Evolutionary conservation across 2,113 vertebrate species (phyloP).

Genomic region (Erythrolamprus reginae): DNA sequence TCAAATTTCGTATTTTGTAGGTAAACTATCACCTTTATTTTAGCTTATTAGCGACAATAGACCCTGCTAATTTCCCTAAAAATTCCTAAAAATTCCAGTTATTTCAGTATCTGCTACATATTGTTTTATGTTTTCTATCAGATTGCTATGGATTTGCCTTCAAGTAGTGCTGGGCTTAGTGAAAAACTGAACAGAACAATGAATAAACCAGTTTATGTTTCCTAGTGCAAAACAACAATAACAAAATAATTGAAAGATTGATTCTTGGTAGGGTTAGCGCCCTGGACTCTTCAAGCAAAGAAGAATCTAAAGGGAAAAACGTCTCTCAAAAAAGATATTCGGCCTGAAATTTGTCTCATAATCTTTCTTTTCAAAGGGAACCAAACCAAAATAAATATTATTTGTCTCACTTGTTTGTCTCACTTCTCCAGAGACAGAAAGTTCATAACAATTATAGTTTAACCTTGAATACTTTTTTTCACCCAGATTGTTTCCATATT

Average conservation of each 20-base stretch:
- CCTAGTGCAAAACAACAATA: neutral
- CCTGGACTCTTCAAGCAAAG: neutral
- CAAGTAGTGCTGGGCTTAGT: neutral
- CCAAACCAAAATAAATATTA: neutral
- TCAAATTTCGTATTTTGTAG: neutral
- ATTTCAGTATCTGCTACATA: neutral
- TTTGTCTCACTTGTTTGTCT: no score
- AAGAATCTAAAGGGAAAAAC: neutral
- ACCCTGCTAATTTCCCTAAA: neutral
- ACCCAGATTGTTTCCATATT: neutral
- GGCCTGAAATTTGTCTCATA: neutral
- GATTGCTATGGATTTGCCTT: neutral
- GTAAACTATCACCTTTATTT: neutral
- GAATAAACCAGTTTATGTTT: neutral
- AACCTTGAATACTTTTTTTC: neutral
- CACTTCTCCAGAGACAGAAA: neutral
- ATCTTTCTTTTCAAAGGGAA: neutral
- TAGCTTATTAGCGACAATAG: neutral
- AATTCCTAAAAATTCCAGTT: no score
- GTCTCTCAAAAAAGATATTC: neutral
- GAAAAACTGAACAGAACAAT: neutral
- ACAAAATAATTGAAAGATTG: neutral
- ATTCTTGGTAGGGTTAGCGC: neutral
- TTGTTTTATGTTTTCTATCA: neutral
- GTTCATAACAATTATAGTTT: neutral